These are phyloP conservation scores for Heloderma charlesbogerti DNA, from an alignment of 2,113 vertebrate genomes.

Conservation along the genomic window DNA sequence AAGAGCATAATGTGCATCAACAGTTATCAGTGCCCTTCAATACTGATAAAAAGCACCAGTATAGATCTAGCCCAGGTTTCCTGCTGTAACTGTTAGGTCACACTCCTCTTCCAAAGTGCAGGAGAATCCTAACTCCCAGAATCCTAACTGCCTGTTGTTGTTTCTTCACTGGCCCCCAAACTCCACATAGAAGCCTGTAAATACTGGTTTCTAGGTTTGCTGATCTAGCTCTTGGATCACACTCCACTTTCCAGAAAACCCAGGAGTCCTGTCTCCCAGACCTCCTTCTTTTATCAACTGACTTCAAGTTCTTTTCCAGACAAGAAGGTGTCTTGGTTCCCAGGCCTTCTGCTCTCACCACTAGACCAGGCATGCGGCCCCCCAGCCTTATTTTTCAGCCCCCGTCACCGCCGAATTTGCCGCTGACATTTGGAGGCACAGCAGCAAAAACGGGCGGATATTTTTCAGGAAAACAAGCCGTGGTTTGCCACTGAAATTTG, in stretches of 20 bases:
- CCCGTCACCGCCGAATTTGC: too few species aligned
- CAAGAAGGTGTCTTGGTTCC: not conserved
- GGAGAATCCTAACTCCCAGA: not conserved
- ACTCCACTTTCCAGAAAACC: not conserved
- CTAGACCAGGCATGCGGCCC: not conserved
- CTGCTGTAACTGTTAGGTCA: not conserved
- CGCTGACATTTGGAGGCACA: too few species aligned
- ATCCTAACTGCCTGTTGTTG: not conserved
- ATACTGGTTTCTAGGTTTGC: not conserved
- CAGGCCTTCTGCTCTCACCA: not conserved
- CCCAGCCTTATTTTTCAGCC: too few species aligned
- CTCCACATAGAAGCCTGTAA: not conserved
- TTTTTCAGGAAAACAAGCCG: too few species aligned
- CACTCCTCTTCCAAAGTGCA: not conserved
- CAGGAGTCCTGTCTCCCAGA: not conserved
- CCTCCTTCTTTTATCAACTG: not conserved
- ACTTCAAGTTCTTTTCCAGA: not conserved
- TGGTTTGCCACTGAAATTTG: too few species aligned
- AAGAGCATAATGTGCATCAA: too few species aligned
- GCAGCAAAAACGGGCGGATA: too few species aligned
- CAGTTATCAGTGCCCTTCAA: not conserved
- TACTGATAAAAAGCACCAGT: not conserved
- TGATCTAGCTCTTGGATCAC: not conserved
- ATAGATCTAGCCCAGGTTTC: too few species aligned
- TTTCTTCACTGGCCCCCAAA: not conserved